Evolutionary conservation across 1,140 invertebrate species (phyloP), one percentile per base, ranked within the genome.

Genomic region (Scylla paramamosain): DNA sequence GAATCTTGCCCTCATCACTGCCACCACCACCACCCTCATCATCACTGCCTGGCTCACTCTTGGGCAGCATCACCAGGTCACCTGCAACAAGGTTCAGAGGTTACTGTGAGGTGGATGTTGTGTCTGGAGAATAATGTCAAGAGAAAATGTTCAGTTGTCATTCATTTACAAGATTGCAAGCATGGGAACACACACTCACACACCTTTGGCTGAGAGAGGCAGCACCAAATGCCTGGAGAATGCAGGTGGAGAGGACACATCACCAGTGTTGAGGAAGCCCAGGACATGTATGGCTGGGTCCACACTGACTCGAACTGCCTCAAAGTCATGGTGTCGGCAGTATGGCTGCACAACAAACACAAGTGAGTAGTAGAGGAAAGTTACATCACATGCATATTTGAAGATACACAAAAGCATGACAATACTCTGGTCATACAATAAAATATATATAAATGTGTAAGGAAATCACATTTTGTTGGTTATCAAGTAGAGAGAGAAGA

Each of bases 191-290:
- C 39, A 39, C 39, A 39, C n/a, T n/a, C n/a, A n/a, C 39, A 32
- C 14, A 95, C 95, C 94, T 94, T 95, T 96, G 31, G 93, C 87
- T 48, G 95, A 93, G 29, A 97, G 97, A 0, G 99, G 98, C 94
- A 99, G 97, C 14, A 99, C 97, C 87, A 99, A 97, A 97, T 99
- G 99, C 45, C 99, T 97, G 87, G 99, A 99, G 94, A 99, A 97
- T 6, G 98, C 98, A 96, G 98, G 98, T n/a, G 99, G 99, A 96
- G 99, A 99, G n/a, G 99, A 98, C 45, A 99, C 97, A 97, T 99
- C 98, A 0, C 97, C 97, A 0, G 98, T 97, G n/a, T 98, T 97
- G 92, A 99, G 97, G 97, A 99, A 99, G 4, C 99, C 99, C 97
- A 98, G 98, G 67, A 99, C 98, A 96, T 98, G 98, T 92, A 99